phyloP scores from a whole-genome alignment of 2,797 vertebrate genomes.

The Buphagus erythrorhynchus region DNA sequence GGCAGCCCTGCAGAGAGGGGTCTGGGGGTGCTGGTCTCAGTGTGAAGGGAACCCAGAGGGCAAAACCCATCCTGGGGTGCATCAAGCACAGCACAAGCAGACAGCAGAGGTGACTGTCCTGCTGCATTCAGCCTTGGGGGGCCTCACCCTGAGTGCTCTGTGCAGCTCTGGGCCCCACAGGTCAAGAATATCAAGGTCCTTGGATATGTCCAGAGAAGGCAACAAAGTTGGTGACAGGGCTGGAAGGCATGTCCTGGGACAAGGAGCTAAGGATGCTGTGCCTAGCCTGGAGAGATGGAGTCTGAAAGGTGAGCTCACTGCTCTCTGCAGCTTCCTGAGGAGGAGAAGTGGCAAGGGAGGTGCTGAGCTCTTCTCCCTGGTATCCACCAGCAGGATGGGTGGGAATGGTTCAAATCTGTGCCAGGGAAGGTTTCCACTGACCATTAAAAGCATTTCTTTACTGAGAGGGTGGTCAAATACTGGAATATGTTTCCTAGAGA shows the following conservation, averaged over 20 bases:
- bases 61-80: background rate
- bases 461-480: background rate
- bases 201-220: rapidly evolving
- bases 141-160: too few relatives aligned
- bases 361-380: background rate
- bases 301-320: background rate
- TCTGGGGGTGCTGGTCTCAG: background rate
- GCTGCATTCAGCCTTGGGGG: background rate
- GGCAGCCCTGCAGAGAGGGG: background rate
- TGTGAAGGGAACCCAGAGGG: background rate
- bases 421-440: background rate
- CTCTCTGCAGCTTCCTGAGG: background rate
- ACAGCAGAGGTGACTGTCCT: background rate
- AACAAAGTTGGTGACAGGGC: background rate
- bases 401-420: background rate
- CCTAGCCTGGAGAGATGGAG: too few relatives aligned
- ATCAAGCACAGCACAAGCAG: rapidly evolving
- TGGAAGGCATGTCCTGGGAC: background rate
- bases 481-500: background rate
- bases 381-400: background rate
- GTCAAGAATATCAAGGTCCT: rapidly evolving
- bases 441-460: background rate
- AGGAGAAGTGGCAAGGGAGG: background rate
- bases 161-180: background rate
- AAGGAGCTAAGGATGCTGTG: rapidly evolving